phyloP scores from a whole-genome alignment of 2,113 vertebrate genomes.

The Ornithorhynchus anatinus region DNA sequence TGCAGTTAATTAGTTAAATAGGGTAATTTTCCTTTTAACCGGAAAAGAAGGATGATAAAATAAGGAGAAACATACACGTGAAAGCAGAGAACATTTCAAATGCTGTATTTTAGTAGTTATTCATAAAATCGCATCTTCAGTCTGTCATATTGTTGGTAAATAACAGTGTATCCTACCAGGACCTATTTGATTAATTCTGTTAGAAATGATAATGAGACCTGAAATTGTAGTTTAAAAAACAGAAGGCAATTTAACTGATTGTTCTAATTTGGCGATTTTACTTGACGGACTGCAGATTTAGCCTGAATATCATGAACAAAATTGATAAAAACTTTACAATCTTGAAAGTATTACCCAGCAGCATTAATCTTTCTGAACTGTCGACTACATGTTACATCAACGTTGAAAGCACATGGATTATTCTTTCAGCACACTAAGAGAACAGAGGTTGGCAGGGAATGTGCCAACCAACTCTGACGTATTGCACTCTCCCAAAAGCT shows the following conservation, averaged over 20 bases:
- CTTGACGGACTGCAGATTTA: background rate
- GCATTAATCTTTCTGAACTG: slow-evolving; percentile 11
- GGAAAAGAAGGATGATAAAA: slow-evolving; percentile 25
- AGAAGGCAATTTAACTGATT: slow-evolving; percentile 25
- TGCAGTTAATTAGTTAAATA: background rate
- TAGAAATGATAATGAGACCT: slow-evolving; percentile 35
- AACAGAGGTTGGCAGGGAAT: too few relatives aligned
- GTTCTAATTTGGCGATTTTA: slow-evolving; percentile 14
- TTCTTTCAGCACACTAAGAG: too few relatives aligned
- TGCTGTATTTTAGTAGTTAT: slow-evolving; percentile 36
- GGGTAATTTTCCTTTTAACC: slow-evolving; percentile 30
- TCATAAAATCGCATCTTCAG: slow-evolving; percentile 40
- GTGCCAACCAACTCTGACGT: too few relatives aligned
- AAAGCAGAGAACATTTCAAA: slow-evolving; percentile 34
- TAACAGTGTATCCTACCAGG: slow-evolving; percentile 45
- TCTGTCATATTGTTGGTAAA: slow-evolving; percentile 40
- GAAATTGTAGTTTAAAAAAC: slow-evolving; percentile 13
- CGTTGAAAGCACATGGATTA: background rate
- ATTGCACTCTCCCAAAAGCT: too few relatives aligned
- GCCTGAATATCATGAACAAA: background rate
- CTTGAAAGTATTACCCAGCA: background rate
- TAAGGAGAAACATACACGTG: slow-evolving; percentile 44
- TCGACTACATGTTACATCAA: slow-evolving; percentile 8
- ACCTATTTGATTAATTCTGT: slow-evolving; percentile 43
- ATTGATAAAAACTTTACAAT: slow-evolving; percentile 16